Evolutionary conservation across 2,113 vertebrate species (phyloP).

Genomic region (Verasper variegatus): DNA sequence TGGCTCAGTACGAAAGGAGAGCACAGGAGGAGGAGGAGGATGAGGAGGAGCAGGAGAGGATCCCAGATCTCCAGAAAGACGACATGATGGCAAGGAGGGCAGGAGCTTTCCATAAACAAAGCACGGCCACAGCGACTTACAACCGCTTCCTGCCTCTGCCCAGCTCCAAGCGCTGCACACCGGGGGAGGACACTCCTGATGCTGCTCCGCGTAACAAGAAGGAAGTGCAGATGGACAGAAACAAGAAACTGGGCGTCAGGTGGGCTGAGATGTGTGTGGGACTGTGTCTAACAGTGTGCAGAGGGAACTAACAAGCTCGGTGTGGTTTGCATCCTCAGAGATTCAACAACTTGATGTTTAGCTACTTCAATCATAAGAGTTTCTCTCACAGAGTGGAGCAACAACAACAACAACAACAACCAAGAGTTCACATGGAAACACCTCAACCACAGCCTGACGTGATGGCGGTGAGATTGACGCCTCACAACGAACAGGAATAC

Average conservation of each 20-base stretch:
- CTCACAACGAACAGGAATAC: not conserved
- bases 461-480: slow-evolving; percentile 3
- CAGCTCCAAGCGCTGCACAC: slow-evolving; percentile 43
- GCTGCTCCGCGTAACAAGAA: slow-evolving; percentile 51
- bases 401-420: slow-evolving; percentile 52
- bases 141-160: slow-evolving; percentile 80
- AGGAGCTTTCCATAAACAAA: slow-evolving; percentile 76
- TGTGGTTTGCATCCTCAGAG: slow-evolving; percentile 40
- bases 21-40: slow-evolving; percentile 73
- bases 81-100: slow-evolving; percentile 82
- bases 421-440: slow-evolving; percentile 46
- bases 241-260: slow-evolving; percentile 57
- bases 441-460: slow-evolving; percentile 33
- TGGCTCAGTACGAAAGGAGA: slow-evolving; percentile 70
- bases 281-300: slow-evolving; percentile 32
- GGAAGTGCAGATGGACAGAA: slow-evolving; percentile 41
- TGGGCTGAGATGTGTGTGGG: slow-evolving; percentile 59
- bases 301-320: slow-evolving; percentile 47
- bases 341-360: slow-evolving; percentile 21
- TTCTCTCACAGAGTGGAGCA: slow-evolving; percentile 70
- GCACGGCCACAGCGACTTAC: slow-evolving; percentile 18
- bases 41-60: slow-evolving; percentile 60
- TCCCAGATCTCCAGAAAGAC: slow-evolving; percentile 81
- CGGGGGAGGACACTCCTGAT: slow-evolving; percentile 43
- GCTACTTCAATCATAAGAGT: slow-evolving; percentile 45